A percentile compares a stretch with the other conserved stretches of the same genome.
These are phyloP conservation scores for Anoplophora glabripennis DNA, from an alignment of 1,140 invertebrate species.

Conservation along the genomic window DNA sequence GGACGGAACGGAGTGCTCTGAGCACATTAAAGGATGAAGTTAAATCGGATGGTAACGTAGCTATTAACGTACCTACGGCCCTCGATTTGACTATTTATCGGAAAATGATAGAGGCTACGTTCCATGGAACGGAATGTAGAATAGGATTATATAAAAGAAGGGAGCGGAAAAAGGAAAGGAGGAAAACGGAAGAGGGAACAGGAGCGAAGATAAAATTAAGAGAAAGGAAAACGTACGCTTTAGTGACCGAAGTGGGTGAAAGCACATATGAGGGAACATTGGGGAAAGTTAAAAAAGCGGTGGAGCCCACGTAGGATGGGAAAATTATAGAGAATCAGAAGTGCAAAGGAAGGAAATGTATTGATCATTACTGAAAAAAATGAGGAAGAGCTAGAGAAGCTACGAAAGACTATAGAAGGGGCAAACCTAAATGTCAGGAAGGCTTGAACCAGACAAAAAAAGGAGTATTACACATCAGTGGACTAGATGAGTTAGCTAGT, in stretches of 20 bases:
- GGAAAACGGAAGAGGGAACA: background rate
- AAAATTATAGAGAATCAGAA: constrained; percentile 15
- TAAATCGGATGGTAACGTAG: background rate
- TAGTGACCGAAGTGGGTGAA: constrained; percentile 3
- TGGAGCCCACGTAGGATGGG: constrained; percentile 3
- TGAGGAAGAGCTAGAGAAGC: constrained; percentile 1
- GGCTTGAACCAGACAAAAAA: background rate
- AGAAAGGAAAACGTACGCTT: constrained; percentile 7
- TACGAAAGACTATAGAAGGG: background rate
- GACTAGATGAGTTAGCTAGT: constrained; percentile 9
- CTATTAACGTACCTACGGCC: background rate
- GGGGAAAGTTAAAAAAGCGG: background rate
- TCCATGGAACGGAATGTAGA: constrained; percentile 1
- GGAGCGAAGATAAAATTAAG: background rate
- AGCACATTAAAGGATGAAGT: constrained; percentile 1
- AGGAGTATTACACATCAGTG: constrained; percentile 2
- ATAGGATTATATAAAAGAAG: constrained; percentile 1
- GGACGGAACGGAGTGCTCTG: background rate
- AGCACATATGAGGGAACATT: constrained; percentile 2
- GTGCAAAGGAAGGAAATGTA: constrained; percentile 13
- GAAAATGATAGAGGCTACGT: constrained; percentile 18
- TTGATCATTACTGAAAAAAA: constrained; percentile 10
- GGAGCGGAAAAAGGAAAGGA: background rate
- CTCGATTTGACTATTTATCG: background rate
- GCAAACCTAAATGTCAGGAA: background rate